Base-by-base conservation (phyloP, 1,140 invertebrate species). In the Caenorhabditis brenneri region DNA sequence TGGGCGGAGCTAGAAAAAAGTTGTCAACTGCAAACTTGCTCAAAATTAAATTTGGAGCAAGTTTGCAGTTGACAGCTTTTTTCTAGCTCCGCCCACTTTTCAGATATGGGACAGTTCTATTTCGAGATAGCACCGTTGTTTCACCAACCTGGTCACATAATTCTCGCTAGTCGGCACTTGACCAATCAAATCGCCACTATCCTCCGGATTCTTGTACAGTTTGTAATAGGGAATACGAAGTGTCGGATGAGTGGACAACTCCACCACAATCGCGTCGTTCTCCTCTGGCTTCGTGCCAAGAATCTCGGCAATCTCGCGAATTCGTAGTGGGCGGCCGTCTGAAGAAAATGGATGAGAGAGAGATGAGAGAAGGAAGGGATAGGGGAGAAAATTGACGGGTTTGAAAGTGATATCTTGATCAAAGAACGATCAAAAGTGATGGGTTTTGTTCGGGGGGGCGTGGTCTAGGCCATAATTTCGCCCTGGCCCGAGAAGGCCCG, bases 241-340 rank as follows among this genome's bases (percentile, higher is more conserved):
- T 42, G 36, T 74, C 9, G 65, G 65, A 42, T 74, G 65, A 24
- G 33, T 42, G 19, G 65, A 74, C 36, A 74, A 42, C 15, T 74
- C 65, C 16, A 74, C 33, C 6, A 74, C 65, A 74, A 74, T 74
- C 6, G 65, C 65, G 24, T 74, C 65, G 36, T 74, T 74, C 7
- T 74, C 65, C 36, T 74, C 65, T 42, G 65, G 65, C 65, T 74
- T 74, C n/a, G 65, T 74, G 36, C 65, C 65, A 46, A 74, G 33
- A 12, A 74, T 74, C n/a, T 74, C 65, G 1, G 65, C 65, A 6
- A 74, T 74, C 15, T 74, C 36, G 4, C 65, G 33, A 42, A 74
- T 24, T 42, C 65, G 36, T 7, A 74, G 36, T 46, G 65, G 65
- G 4, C 65, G 65, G 22, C 65, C 65, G 19, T 74, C 65, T 74